These are phyloP conservation scores for Ichneumon xanthorius DNA, from an alignment of 2,888 invertebrate genomes.

Conservation along the genomic window DNA sequence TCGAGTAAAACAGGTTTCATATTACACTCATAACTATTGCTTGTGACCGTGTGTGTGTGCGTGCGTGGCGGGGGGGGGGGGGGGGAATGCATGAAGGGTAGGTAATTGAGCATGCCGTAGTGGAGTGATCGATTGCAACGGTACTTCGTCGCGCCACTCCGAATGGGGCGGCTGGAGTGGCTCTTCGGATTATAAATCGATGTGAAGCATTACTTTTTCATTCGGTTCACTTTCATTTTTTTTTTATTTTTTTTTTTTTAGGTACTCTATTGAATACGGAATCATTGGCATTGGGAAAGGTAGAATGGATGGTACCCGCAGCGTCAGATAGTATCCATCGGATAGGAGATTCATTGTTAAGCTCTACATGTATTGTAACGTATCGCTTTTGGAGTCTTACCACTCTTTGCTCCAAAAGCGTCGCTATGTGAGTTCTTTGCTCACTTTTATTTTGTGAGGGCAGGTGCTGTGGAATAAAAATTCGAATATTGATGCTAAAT, in stretches of 20 bases:
- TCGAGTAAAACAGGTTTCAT: slow-evolving; percentile 11
- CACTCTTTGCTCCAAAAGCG: too few species aligned
- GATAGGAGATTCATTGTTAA: slow-evolving; percentile 23
- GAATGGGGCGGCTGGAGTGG: slow-evolving; percentile 8
- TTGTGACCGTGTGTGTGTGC: background rate
- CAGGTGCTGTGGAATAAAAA: too few species aligned
- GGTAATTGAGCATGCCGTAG: slow-evolving; percentile 46
- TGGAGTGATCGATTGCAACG: slow-evolving; percentile 42
- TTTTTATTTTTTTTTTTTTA: slow-evolving; percentile 2
- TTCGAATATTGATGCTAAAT: too few species aligned
- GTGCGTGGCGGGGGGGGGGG: background rate
- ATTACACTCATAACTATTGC: slow-evolving; percentile 36
- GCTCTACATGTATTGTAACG: background rate
- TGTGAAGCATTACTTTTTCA: slow-evolving; percentile 16
- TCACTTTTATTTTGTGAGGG: too few species aligned
- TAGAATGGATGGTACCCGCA: background rate
- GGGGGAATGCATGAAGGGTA: slow-evolving; percentile 20
- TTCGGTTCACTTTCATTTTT: background rate
- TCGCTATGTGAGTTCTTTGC: too few species aligned
- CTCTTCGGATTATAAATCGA: slow-evolving; percentile 36
- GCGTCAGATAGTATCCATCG: background rate
- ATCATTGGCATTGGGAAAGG: slow-evolving; percentile 3
- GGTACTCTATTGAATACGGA: background rate
- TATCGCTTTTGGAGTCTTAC: too few species aligned
- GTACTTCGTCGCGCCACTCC: slow-evolving; percentile 7